These are phyloP conservation scores for Desmophyllum pertusum DNA, from an alignment of 92 coral and sea anemone genomes.

Conservation along the genomic window DNA sequence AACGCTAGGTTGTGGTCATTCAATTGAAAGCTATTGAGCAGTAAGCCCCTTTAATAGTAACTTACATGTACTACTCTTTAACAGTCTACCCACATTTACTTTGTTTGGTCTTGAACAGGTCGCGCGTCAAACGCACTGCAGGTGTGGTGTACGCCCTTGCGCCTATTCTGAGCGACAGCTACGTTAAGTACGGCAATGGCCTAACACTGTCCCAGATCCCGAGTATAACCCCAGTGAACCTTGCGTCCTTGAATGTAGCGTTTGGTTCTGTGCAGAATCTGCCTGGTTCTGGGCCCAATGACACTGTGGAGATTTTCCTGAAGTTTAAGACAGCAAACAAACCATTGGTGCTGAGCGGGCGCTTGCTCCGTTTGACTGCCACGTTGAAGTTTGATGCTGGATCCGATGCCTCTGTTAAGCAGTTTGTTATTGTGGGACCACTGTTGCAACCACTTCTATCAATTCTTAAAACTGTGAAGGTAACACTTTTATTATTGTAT, in stretches of 20 bases:
- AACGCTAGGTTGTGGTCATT: neutral
- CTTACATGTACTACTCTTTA: too few relatives aligned
- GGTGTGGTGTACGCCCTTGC: slow-evolving; percentile 51
- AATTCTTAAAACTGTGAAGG: slow-evolving; percentile 79
- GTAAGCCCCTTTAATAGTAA: too few relatives aligned
- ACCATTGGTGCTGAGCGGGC: slow-evolving; percentile 84
- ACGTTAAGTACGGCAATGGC: slow-evolving; percentile 52
- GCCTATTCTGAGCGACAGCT: slow-evolving; percentile 55
- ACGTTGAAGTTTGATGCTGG: slow-evolving; percentile 63
- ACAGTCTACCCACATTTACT: neutral
- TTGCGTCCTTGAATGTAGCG: slow-evolving; percentile 52
- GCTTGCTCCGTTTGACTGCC: slow-evolving; percentile 54
- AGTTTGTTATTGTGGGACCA: slow-evolving; percentile 78
- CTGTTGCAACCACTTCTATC: slow-evolving; percentile 77
- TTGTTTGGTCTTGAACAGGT: slow-evolving; percentile 19
- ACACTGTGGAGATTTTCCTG: slow-evolving; percentile 60
- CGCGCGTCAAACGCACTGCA: slow-evolving; percentile 58
- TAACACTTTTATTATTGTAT: neutral
- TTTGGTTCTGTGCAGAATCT: slow-evolving; percentile 74
- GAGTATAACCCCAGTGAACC: slow-evolving; percentile 48
- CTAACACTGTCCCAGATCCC: slow-evolving; percentile 50
- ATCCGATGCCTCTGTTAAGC: slow-evolving; percentile 35
- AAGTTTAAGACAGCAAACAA: slow-evolving; percentile 71
- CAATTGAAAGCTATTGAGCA: too few relatives aligned
- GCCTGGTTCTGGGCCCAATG: slow-evolving; percentile 70